Conservation (phyloP, 2,797 vertebrate genomes). For the Melanitta fusca region DNA sequence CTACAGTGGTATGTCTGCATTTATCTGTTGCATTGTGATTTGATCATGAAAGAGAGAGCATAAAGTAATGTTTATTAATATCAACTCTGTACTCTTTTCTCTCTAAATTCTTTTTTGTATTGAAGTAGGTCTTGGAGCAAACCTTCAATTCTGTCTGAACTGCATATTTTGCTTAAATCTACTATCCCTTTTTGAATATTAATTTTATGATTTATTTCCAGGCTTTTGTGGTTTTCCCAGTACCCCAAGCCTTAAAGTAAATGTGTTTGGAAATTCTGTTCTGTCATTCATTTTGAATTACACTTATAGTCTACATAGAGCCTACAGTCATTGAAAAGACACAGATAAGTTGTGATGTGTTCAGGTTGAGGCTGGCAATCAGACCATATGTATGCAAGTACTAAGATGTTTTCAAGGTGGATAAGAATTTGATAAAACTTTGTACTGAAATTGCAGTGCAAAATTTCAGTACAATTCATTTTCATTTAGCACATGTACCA, state of each 20-base stretch:
- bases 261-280: background rate
- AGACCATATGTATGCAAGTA: background rate
- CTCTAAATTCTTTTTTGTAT: background rate
- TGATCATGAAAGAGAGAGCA: background rate
- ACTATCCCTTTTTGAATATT: background rate
- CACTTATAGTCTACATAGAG: background rate
- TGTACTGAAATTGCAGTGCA: background rate
- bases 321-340: background rate
- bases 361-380: background rate
- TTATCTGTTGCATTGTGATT: background rate
- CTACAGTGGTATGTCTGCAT: background rate
- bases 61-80: background rate
- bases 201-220: background rate
- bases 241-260: background rate
- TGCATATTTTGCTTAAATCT: background rate
- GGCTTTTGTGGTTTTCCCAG: background rate
- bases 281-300: background rate
- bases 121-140: background rate
- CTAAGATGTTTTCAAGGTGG: background rate
- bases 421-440: background rate
- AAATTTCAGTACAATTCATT: background rate
- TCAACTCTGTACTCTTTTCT: background rate
- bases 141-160: background rate
- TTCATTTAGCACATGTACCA: background rate
- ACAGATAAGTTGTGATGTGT: background rate